These are phyloP conservation scores for Cricetomys ansorgei DNA, from an alignment of 2,113 vertebrate species.

Conservation along the genomic window DNA sequence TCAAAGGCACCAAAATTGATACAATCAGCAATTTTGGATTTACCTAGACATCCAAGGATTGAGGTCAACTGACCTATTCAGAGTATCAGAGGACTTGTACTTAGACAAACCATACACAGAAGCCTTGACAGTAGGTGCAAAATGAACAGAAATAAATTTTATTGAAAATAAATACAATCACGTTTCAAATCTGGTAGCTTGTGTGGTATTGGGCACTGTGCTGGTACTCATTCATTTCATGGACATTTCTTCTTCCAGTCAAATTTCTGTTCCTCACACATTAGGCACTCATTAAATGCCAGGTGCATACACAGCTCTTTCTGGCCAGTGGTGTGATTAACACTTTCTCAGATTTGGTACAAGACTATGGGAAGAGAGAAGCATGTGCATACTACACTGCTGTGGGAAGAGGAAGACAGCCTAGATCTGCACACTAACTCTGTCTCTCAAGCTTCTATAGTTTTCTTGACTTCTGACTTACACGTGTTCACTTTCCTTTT, in stretches of 20 bases:
- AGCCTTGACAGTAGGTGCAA: background rate
- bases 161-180: background rate
- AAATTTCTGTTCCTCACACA: background rate
- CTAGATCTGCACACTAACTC: background rate
- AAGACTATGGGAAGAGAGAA: background rate
- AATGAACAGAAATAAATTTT: background rate
- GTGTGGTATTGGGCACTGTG: background rate
- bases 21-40: constrained; percentile 15
- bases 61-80: background rate
- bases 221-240: background rate
- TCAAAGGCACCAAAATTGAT: constrained; percentile 39
- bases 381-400: background rate
- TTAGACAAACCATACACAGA: background rate
- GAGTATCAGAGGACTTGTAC: background rate
- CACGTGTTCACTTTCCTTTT: background rate
- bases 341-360: background rate
- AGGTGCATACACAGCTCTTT: background rate
- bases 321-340: background rate
- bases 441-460: background rate
- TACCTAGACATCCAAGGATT: background rate
- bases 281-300: background rate
- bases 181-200: background rate
- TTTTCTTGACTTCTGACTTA: background rate
- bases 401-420: fast-evolving
- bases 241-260: background rate